Conservation (phyloP, 1,140 invertebrate species). For the Eumaeus atala region DNA sequence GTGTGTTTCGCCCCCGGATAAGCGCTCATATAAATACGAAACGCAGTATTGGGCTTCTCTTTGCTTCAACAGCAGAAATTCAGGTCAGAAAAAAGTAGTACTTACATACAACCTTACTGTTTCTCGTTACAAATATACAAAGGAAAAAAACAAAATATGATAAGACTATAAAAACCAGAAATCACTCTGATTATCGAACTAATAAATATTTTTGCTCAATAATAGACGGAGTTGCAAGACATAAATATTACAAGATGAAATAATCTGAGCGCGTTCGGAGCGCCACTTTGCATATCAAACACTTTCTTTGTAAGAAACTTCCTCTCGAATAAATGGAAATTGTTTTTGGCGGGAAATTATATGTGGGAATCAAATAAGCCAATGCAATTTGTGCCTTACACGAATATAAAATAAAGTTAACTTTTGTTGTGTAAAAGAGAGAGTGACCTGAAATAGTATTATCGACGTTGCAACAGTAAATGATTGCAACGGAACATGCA, state of each 20-base stretch:
- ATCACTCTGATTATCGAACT: too few relatives aligned
- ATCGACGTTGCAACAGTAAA: background rate
- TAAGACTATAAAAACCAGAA: too few relatives aligned
- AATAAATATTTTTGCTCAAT: background rate
- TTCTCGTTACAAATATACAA: too few relatives aligned
- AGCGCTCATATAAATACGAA: too few relatives aligned
- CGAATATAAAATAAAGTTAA: background rate
- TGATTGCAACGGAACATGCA: background rate
- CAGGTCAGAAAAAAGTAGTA: too few relatives aligned
- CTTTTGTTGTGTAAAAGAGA: background rate
- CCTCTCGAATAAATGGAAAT: constrained; percentile 15
- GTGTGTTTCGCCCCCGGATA: too few relatives aligned
- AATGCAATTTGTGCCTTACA: background rate
- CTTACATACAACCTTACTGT: too few relatives aligned
- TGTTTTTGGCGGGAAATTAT: constrained; percentile 13
- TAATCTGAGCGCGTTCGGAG: constrained; percentile 15
- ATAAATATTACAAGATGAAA: constrained; percentile 11
- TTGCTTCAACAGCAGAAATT: too few relatives aligned
- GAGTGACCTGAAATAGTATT: background rate
- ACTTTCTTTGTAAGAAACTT: constrained; percentile 12
- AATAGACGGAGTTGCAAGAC: constrained; percentile 2
- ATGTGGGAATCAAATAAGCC: background rate
- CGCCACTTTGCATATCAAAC: constrained; percentile 18
- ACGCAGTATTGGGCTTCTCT: too few relatives aligned
- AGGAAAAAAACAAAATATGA: too few relatives aligned